These are phyloP conservation scores for Lagodon rhomboides DNA, from an alignment of 2,797 vertebrate genomes.

Conservation along the genomic window DNA sequence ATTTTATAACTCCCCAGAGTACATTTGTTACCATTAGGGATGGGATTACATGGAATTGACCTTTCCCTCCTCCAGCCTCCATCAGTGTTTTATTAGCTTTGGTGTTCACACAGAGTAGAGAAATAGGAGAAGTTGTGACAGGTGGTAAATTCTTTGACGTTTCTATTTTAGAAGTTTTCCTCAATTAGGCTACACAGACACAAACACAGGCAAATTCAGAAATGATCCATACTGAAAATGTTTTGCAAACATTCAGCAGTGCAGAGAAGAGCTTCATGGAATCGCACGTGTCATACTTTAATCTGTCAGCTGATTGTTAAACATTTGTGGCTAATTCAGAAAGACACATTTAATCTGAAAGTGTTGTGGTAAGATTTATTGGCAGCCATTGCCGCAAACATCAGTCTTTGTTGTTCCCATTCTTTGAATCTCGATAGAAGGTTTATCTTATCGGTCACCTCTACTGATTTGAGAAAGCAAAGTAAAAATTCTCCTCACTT, in stretches of 20 bases:
- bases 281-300: not conserved
- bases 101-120: constrained; percentile 6
- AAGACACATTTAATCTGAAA: not conserved
- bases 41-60: constrained; percentile 39
- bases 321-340: not conserved
- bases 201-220: too few relatives aligned
- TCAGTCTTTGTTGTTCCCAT: not conserved
- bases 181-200: too few relatives aligned
- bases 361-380: not conserved
- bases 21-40: constrained; percentile 57
- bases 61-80: constrained; percentile 17
- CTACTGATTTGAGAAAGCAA: constrained; percentile 2
- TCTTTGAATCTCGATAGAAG: not conserved
- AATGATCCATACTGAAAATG: too few relatives aligned
- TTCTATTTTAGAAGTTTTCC: not conserved
- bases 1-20: constrained; percentile 40
- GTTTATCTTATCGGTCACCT: not conserved
- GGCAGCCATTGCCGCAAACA: not conserved
- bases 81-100: constrained; percentile 34
- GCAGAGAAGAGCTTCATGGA: not conserved
- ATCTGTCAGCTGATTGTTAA: not conserved
- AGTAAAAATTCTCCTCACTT: not conserved
- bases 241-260: too few relatives aligned
- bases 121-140: not conserved
- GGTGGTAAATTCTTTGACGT: not conserved